These are phyloP conservation scores for Casuarius casuarius DNA, from an alignment of 2,113 vertebrate species.

Conservation along the genomic window DNA sequence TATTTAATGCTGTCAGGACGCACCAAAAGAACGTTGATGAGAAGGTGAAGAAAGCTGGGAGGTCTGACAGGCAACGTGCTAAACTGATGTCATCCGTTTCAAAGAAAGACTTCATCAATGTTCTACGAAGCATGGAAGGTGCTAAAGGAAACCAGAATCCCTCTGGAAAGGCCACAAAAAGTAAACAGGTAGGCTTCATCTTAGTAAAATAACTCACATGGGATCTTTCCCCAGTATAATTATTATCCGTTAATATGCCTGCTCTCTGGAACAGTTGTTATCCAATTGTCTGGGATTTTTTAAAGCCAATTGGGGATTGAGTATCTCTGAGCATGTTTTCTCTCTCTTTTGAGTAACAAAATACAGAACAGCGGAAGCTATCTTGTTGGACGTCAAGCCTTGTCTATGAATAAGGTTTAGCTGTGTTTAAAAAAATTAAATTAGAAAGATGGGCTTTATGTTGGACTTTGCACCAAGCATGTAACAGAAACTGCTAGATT, in stretches of 20 bases:
- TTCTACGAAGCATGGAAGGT: conserved; percentile 81
- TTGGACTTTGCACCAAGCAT: neutral
- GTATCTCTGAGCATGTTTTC: neutral
- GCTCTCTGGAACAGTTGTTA: neutral
- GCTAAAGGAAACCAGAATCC: conserved; percentile 7
- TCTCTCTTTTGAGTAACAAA: neutral
- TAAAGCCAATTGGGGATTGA: neutral
- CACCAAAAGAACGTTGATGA: conserved; percentile 88
- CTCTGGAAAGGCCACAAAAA: conserved; percentile 20
- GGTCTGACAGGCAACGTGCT: conserved; percentile 87
- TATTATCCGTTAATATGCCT: neutral
- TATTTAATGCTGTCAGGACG: conserved; percentile 92
- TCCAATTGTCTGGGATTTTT: neutral
- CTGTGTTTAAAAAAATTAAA: neutral
- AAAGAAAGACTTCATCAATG: conserved; percentile 92
- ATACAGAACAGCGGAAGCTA: neutral
- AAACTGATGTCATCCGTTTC: conserved; percentile 89
- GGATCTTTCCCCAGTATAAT: neutral
- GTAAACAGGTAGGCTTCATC: conserved; percentile 71
- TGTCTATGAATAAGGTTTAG: neutral
- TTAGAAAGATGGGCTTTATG: neutral
- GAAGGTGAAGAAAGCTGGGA: conserved; percentile 84
- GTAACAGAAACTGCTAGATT: neutral
- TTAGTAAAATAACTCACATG: neutral
- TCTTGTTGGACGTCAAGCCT: neutral